A percentile compares a stretch with the other conserved stretches of the same genome.
Conservation (phyloP, 2,888 invertebrate genomes). For the Synergus itoensis region DNA sequence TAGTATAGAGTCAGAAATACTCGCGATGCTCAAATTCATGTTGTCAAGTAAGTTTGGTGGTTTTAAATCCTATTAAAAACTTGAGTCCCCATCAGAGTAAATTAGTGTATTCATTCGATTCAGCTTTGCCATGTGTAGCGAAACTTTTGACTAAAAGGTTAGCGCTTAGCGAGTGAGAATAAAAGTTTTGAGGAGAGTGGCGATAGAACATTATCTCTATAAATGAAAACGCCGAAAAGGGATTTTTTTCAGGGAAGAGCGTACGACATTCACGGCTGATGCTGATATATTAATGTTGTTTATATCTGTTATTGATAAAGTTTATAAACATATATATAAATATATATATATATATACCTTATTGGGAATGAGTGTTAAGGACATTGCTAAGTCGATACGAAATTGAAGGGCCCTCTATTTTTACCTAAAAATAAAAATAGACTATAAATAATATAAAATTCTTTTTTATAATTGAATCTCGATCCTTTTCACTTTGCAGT, state of each 20-base stretch:
- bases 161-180: background rate
- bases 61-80: constrained; percentile 25
- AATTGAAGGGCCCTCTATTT: no score
- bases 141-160: constrained; percentile 21
- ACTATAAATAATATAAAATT: no score
- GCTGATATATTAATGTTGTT: constrained; percentile 29
- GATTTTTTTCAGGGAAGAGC: background rate
- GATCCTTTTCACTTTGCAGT: background rate
- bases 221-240: constrained; percentile 30
- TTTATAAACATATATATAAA: background rate
- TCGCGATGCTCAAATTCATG: constrained; percentile 33
- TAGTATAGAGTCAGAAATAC: constrained; percentile 19
- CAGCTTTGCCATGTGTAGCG: constrained; percentile 6
- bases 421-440: no score
- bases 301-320: constrained; percentile 29
- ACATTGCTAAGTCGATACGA: background rate
- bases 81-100: constrained; percentile 18
- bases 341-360: background rate
- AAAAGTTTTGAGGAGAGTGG: background rate
- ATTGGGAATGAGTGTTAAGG: background rate
- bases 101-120: constrained; percentile 25
- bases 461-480: background rate
- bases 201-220: constrained; percentile 9
- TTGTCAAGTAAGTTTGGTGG: constrained; percentile 18
- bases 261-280: constrained; percentile 25